Percentiles rank a stretch among this genome's conserved stretches.
Evolutionary conservation across 2,797 vertebrate species (phyloP).

Genomic region (Tragopan temminckii): DNA sequence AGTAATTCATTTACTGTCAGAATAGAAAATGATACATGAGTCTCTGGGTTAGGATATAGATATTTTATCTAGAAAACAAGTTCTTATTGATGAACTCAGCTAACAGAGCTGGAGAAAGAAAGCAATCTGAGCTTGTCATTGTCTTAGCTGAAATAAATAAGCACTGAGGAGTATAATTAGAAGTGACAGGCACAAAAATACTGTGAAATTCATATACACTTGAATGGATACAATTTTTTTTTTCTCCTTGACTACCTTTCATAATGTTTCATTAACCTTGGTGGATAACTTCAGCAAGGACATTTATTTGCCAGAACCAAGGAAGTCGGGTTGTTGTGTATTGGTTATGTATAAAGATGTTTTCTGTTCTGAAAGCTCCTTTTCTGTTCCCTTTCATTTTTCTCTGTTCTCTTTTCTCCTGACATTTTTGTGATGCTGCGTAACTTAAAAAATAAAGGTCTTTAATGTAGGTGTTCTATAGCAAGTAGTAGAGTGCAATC

Average conservation of each 20-base stretch:
- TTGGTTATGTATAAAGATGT: not conserved
- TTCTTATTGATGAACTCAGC: not conserved
- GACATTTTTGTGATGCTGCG: not conserved
- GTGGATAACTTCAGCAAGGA: slow-evolving; percentile 15
- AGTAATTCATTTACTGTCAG: not conserved
- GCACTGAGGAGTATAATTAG: slow-evolving; percentile 3
- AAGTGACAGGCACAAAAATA: slow-evolving; percentile 60
- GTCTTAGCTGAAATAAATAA: slow-evolving; percentile 18
- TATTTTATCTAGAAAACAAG: not conserved
- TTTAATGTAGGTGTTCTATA: not conserved
- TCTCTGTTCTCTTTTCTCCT: not conserved
- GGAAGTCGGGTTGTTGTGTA: not conserved
- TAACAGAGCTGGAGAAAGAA: slow-evolving; percentile 5
- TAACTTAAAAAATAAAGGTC: not conserved
- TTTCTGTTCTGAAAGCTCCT: not conserved
- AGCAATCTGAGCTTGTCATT: not conserved
- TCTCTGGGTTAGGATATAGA: not conserved
- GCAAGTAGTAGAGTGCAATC: not conserved
- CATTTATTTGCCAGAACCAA: not conserved
- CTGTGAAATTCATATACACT: slow-evolving; percentile 46
- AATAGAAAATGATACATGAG: not conserved
- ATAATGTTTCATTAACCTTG: slow-evolving; percentile 56
- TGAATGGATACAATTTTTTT: slow-evolving; percentile 42
- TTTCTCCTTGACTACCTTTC: slow-evolving; percentile 57
- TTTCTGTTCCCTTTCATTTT: not conserved